Evolutionary conservation across 2,888 invertebrate species (phyloP).

Genomic region (Ophion ellenae): DNA sequence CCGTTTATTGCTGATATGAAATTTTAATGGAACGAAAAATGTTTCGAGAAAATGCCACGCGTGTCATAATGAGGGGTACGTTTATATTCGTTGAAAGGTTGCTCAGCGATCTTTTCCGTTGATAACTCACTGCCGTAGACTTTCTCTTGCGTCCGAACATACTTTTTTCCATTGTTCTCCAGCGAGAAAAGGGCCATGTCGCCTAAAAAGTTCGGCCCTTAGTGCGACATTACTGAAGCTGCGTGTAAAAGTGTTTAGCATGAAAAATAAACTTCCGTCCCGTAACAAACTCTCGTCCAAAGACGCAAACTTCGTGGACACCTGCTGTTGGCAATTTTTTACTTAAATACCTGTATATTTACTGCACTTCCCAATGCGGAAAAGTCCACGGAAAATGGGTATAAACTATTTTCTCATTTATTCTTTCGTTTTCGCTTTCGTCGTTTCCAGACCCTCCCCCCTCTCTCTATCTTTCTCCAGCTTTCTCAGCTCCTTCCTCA

Average conservation of each 20-base stretch:
- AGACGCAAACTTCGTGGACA: constrained; percentile 51
- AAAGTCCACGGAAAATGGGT: constrained; percentile 20
- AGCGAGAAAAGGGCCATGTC: neutral
- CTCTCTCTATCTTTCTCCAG: constrained; percentile 23
- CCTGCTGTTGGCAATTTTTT: constrained; percentile 61
- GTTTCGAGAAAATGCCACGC: neutral
- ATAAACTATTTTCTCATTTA: constrained; percentile 52
- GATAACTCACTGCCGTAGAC: neutral
- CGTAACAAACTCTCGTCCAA: constrained; percentile 25
- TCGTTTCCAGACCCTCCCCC: constrained; percentile 3
- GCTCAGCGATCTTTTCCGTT: neutral
- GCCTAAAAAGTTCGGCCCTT: constrained; percentile 17
- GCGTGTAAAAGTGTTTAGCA: constrained; percentile 21
- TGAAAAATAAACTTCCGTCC: constrained; percentile 22
- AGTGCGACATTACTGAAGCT: constrained; percentile 23
- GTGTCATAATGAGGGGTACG: neutral
- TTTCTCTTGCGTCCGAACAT: neutral
- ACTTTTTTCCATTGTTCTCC: neutral
- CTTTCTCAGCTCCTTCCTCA: constrained; percentile 33
- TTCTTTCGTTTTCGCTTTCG: constrained; percentile 38
- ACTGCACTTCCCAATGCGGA: constrained; percentile 40
- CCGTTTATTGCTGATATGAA: neutral
- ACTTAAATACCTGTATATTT: constrained; percentile 43
- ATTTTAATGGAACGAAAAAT: neutral
- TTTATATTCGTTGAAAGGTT: neutral